Evolutionary conservation across 2,888 invertebrate species (phyloP).

Genomic region (Creontiades dilutus): DNA sequence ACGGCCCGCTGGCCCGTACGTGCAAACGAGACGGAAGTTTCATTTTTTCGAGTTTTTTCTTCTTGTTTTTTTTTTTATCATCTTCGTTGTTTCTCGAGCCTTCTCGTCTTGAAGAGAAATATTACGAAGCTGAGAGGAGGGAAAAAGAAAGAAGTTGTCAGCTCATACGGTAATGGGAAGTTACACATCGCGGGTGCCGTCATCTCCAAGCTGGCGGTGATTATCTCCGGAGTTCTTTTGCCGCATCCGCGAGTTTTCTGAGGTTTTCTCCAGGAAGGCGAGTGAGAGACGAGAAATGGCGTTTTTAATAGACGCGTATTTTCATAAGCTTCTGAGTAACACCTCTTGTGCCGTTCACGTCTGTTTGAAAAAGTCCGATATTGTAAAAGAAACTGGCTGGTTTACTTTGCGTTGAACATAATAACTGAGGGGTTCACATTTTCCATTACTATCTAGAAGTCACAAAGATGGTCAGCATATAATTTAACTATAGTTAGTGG

Average conservation of each 20-base stretch:
- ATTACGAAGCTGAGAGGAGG: not conserved
- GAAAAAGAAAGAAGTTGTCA: slow-evolving; percentile 48
- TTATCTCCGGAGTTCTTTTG: not conserved
- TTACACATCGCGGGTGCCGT: slow-evolving; percentile 31
- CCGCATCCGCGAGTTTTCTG: not conserved
- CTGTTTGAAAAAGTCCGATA: too few species aligned
- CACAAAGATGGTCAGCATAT: too few species aligned
- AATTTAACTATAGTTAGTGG: too few species aligned
- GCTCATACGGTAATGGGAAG: slow-evolving; percentile 63
- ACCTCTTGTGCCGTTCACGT: too few species aligned
- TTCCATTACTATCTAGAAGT: too few species aligned
- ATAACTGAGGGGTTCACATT: too few species aligned
- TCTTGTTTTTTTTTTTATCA: not conserved
- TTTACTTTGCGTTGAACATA: too few species aligned
- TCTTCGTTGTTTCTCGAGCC: slow-evolving; percentile 4
- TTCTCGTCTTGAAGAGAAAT: slow-evolving; percentile 26
- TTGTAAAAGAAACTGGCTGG: too few species aligned
- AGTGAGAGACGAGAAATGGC: not conserved
- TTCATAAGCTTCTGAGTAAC: too few species aligned
- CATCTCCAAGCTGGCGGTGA: slow-evolving; percentile 40
- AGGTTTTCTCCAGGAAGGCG: not conserved
- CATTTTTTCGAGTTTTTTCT: not conserved
- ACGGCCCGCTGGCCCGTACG: not conserved
- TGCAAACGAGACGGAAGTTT: slow-evolving; percentile 29
- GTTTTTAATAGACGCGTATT: not conserved